These are phyloP conservation scores for Homarus americanus DNA, from an alignment of 1,140 invertebrate species.

Conservation along the genomic window DNA sequence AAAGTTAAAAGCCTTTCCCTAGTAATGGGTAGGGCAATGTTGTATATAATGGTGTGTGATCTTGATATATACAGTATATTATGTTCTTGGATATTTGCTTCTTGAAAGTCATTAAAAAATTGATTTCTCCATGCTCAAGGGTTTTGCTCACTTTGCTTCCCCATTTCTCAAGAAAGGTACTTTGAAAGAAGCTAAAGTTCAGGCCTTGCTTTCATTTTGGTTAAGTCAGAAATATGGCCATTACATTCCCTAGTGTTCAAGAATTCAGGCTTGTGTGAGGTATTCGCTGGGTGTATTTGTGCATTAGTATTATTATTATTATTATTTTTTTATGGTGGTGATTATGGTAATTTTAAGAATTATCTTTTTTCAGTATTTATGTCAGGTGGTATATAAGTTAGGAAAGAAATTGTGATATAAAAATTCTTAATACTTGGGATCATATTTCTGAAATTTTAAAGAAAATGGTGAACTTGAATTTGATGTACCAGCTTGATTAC, in stretches of 20 bases:
- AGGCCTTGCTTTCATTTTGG: background rate
- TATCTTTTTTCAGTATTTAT: background rate
- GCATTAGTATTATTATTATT: conserved; percentile 36
- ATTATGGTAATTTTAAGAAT: background rate
- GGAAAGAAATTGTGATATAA: background rate
- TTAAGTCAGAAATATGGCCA: background rate
- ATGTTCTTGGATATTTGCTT: background rate
- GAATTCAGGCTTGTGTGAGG: conserved; percentile 60
- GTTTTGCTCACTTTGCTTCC: background rate
- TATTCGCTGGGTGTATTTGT: conserved; percentile 54
- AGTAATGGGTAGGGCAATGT: background rate
- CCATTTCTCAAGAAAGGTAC: background rate
- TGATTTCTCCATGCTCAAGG: background rate
- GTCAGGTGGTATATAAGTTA: background rate
- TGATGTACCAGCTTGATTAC: background rate
- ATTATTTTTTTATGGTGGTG: background rate
- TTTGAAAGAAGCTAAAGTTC: background rate
- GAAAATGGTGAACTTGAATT: background rate
- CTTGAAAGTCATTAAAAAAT: background rate
- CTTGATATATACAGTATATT: background rate
- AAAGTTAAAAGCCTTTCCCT: background rate
- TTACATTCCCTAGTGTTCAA: conserved; percentile 39
- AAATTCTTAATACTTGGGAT: background rate
- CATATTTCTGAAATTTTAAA: background rate
- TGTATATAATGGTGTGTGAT: background rate